Conservation (phyloP, 2,888 invertebrate species). For the Stenolophus ochropezus region DNA sequence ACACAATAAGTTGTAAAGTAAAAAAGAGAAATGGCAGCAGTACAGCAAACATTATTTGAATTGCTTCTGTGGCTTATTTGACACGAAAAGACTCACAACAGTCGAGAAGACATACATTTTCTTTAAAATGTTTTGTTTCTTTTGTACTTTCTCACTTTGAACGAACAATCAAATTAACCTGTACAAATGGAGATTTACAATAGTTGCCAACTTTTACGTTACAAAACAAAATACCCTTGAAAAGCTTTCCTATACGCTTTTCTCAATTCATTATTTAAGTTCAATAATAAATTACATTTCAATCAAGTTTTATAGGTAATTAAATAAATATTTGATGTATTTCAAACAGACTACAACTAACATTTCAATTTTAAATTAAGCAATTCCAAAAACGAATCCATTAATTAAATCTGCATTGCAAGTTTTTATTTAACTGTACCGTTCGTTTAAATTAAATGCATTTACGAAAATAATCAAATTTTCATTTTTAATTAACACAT, state of each 20-base stretch:
- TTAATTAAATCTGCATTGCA: neutral
- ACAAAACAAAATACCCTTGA: neutral
- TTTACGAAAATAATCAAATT: neutral
- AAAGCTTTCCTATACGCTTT: neutral
- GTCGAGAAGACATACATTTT: constrained; percentile 16
- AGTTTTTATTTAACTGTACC: neutral
- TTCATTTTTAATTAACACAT: neutral
- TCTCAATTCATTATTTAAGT: neutral
- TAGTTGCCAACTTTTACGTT: neutral
- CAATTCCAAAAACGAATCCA: neutral
- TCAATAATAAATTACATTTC: neutral
- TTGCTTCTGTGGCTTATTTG: constrained; percentile 25
- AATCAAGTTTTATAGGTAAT: neutral
- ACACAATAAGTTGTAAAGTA: neutral
- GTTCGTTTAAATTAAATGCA: neutral
- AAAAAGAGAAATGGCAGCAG: constrained; percentile 10
- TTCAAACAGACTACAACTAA: neutral
- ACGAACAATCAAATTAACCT: constrained; percentile 26
- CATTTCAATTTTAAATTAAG: neutral
- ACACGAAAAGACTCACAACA: neutral
- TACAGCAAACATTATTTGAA: constrained; percentile 26
- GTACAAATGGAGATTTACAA: neutral
- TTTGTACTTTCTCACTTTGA: constrained; percentile 6
- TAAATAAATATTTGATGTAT: neutral
- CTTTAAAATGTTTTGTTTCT: constrained; percentile 27